Percentiles rank a stretch among this genome's conserved stretches.
phyloP scores from a whole-genome alignment of 2,888 invertebrate genomes.

The Gryllus longicercus region DNA sequence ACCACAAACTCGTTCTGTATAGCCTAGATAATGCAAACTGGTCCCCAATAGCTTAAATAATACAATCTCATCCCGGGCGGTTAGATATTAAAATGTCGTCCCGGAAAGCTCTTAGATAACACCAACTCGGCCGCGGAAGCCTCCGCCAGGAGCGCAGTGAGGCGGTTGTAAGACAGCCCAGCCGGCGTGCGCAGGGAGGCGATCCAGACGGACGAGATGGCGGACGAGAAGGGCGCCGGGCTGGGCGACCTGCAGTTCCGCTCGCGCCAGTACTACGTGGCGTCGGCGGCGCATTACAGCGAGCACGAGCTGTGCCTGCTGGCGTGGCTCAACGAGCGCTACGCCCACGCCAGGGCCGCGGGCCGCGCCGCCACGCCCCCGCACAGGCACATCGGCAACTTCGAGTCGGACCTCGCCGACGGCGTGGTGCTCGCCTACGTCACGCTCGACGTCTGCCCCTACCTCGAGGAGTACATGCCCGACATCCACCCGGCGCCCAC shows the following conservation, averaged over 20 bases:
- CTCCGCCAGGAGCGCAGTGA: no score
- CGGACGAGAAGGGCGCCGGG: no score
- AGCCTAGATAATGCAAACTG: no score
- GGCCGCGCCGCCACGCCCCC: neutral
- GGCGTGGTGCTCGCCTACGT: neutral
- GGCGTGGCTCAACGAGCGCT: neutral
- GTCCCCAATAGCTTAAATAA: no score
- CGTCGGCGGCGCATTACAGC: neutral
- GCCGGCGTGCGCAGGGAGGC: no score
- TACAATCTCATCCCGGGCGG: no score
- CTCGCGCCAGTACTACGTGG: neutral
- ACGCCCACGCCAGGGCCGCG: neutral
- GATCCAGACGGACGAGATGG: no score
- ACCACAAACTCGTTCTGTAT: no score
- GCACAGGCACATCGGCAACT: neutral
- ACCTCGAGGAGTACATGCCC: neutral
- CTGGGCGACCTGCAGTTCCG: neutral
- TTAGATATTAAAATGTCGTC: no score
- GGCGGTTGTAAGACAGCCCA: no score
- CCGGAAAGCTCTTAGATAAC: rapidly evolving
- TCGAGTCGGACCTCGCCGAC: neutral
- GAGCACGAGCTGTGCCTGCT: neutral
- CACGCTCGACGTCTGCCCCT: neutral
- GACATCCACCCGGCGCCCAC: neutral
- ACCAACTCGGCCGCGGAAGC: no score